These are phyloP conservation scores for Adelges cooleyi DNA, from an alignment of 1,140 invertebrate species.

Conservation along the genomic window DNA sequence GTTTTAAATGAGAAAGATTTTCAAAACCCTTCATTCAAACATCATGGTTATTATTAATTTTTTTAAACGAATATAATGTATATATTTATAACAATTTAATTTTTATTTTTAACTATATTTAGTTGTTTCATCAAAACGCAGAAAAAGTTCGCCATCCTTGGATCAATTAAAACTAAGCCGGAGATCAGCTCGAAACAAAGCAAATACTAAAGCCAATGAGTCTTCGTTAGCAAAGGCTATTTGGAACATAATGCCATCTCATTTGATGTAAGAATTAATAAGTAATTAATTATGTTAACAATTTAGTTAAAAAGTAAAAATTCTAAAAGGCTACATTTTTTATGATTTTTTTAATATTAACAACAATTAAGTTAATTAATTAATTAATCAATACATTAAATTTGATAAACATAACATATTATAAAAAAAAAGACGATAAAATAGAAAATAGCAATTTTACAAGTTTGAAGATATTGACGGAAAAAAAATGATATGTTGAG, in stretches of 20 bases:
- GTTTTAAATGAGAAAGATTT: neutral
- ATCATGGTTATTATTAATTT: neutral
- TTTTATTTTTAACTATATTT: conserved; percentile 33
- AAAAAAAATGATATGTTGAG: no score
- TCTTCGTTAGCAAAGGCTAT: conserved; percentile 53
- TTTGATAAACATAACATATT: no score
- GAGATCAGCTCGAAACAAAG: conserved; percentile 51
- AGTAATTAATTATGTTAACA: no score
- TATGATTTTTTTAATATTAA: no score
- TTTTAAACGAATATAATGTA: neutral
- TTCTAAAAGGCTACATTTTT: no score
- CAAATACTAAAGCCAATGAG: conserved; percentile 45
- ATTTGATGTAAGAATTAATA: conserved; percentile 41
- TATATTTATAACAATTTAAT: neutral
- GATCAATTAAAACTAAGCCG: conserved; percentile 62
- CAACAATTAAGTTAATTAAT: no score
- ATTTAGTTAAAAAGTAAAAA: no score
- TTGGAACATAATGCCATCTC: conserved; percentile 46
- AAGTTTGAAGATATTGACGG: no score
- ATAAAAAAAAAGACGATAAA: no score
- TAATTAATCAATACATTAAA: no score
- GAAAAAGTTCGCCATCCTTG: conserved; percentile 53
- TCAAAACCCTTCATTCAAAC: conserved; percentile 3
- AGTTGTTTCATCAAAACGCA: conserved; percentile 41
- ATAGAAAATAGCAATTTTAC: no score